phyloP scores from a whole-genome alignment of 64 coral and sea anemone species.

The Trachythela sp. region DNA sequence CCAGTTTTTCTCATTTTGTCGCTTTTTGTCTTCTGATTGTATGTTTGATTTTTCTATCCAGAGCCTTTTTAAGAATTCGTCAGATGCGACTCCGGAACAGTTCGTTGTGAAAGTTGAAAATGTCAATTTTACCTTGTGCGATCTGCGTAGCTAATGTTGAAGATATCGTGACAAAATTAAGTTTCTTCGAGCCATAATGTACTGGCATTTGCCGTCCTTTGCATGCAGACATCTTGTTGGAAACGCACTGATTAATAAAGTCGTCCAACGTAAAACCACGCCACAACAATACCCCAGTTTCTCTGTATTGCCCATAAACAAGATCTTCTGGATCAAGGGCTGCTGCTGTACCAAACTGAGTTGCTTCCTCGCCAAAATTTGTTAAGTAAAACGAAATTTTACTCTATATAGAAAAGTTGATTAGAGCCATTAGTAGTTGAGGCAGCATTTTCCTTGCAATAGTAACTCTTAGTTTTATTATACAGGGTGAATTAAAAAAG shows the following conservation, averaged over 20 bases:
- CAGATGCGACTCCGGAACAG: too few relatives aligned
- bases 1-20: too few relatives aligned
- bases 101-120: too few relatives aligned
- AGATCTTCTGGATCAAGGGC: constrained; percentile 57
- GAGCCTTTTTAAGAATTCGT: too few relatives aligned
- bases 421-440: not conserved
- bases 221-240: constrained; percentile 54
- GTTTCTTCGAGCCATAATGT: constrained; percentile 77
- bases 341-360: constrained; percentile 87
- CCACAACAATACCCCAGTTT: constrained; percentile 83
- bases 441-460: too few relatives aligned
- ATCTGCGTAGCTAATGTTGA: constrained; percentile 87
- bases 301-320: constrained; percentile 69
- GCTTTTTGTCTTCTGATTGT: too few relatives aligned
- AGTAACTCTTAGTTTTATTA: too few relatives aligned
- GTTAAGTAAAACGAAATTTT: constrained; percentile 95
- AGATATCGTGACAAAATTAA: constrained; percentile 79
- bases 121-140: constrained; percentile 98
- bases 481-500: too few relatives aligned
- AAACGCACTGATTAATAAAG: constrained; percentile 86
- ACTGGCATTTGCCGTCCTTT: constrained; percentile 94
- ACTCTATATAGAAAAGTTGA: constrained; percentile 6
- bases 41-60: too few relatives aligned
- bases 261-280: constrained; percentile 69
- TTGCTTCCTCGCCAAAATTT: constrained; percentile 77